These are phyloP conservation scores for Miltochrista miniata DNA, from an alignment of 2,888 invertebrate species.

Conservation along the genomic window DNA sequence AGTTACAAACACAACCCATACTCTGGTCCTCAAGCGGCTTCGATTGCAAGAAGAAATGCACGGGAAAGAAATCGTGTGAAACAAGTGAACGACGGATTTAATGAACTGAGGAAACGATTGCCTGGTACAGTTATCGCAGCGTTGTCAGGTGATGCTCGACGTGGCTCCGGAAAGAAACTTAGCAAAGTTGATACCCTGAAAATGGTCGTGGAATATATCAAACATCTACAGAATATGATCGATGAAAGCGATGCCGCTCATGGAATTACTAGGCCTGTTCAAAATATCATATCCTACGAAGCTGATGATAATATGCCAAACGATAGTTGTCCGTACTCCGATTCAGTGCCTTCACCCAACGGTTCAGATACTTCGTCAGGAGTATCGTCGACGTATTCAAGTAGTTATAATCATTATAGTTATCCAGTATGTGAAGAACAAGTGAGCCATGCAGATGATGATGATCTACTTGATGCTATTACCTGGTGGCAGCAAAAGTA, in stretches of 20 bases:
- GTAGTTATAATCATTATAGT: constrained; percentile 44
- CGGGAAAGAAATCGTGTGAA: constrained; percentile 97
- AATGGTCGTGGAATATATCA: constrained; percentile 95
- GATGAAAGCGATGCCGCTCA: constrained; percentile 86
- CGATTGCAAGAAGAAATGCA: constrained; percentile 96
- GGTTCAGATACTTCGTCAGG: constrained; percentile 87
- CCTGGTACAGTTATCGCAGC: constrained; percentile 91
- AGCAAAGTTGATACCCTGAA: constrained; percentile 96
- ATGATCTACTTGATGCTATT: constrained; percentile 92
- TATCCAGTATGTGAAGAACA: constrained; percentile 64
- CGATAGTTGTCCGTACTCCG: constrained; percentile 70
- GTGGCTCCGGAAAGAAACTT: constrained; percentile 92
- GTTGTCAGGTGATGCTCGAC: constrained; percentile 84
- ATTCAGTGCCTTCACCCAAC: constrained; percentile 86
- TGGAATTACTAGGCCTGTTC: constrained; percentile 46
- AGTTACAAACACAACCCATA: constrained; percentile 83
- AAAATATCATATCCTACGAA: constrained; percentile 43
- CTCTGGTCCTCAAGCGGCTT: constrained; percentile 88
- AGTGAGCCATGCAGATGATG: constrained; percentile 89
- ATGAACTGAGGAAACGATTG: constrained; percentile 92
- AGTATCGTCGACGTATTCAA: constrained; percentile 69
- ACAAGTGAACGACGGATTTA: constrained; percentile 97
- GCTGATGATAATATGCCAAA: constrained; percentile 68
- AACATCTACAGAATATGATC: constrained; percentile 90
- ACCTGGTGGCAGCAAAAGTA: constrained; percentile 90